Conservation (phyloP, 2,888 invertebrate species). For the Drosophila mimica region DNA sequence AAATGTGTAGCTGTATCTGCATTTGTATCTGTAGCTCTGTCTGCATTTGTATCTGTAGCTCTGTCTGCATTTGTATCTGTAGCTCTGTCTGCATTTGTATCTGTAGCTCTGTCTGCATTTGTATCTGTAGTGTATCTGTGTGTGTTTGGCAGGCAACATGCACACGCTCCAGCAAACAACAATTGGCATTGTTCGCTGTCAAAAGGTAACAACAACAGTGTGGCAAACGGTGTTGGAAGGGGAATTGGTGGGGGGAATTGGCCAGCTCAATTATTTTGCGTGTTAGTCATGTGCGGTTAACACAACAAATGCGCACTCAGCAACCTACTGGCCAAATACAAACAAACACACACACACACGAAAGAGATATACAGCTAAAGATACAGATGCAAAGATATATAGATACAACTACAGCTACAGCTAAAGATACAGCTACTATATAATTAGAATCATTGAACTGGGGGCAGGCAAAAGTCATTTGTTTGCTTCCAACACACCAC, state of each 20-base stretch:
- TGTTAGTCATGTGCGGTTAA: conserved; percentile 66
- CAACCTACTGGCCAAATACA: conserved; percentile 32
- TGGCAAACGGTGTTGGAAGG: neutral
- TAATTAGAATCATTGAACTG: conserved; percentile 53
- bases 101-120: conserved; percentile 5
- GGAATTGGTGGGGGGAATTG: neutral
- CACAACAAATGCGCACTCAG: conserved; percentile 57
- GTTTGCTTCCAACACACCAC: conserved; percentile 49
- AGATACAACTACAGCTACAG: conserved; percentile 8
- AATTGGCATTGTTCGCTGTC: conserved; percentile 61
- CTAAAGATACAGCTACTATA: conserved; percentile 18
- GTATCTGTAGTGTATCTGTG: conserved; percentile 10
- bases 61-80: conserved; percentile 7
- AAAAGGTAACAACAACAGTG: conserved; percentile 22
- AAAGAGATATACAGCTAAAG: conserved; percentile 10
- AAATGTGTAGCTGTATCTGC: conserved; percentile 10
- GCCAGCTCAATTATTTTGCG: conserved; percentile 69
- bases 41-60: conserved; percentile 2
- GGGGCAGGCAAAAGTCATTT: conserved; percentile 64
- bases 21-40: neutral
- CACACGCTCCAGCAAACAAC: conserved; percentile 54
- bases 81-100: conserved; percentile 17
- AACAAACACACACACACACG: conserved; percentile 7
- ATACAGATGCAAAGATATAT: conserved; percentile 15
- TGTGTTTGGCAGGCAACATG: conserved; percentile 17